Base-by-base conservation (phyloP, 2,888 invertebrate species). In the Dascillus cervinus region DNA sequence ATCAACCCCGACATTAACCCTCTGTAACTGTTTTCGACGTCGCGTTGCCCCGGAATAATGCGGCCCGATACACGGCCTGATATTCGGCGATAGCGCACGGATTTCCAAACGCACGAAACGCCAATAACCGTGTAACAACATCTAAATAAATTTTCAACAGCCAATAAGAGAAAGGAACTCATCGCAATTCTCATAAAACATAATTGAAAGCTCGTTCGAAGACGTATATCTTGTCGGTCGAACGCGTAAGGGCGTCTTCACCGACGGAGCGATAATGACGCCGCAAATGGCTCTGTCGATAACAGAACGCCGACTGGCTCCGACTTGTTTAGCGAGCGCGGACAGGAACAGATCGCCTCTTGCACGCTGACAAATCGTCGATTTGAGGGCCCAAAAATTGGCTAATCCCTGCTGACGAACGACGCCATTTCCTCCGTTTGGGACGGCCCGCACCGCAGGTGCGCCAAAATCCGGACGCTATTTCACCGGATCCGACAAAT, bases 191-290 rank as follows among this genome's bases (percentile, higher is more conserved):
- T 28, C 34, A 39, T 39, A 39, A 39, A 58, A 57, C 55, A 56
- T 56, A 58, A 60, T 60, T 55, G 58, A 58, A 58, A 54, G 50
- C 52, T 55, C 54, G 48, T 55, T 51, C 43, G 46, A 48, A 50
- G 52, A 52, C 50, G 47, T 56, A 56, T 53, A 56, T 55, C 52
- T 53, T 49, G 49, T 45, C 42, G 43, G 44, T 41, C 37, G 44
- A 44, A 49, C 50, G 50, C 51, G 50, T 39, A 49, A 43, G 49
- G 45, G 44, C 46, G 49, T 52, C 49, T 52, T 46, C 41, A 39
- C 44, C 46, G 50, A 44, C 41, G 41, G 37, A 37, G 50, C 53
- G 54, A 55, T 58, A 57, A 57, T 57, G 56, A 58, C 50, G 49
- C 54, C 49, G 34, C 54, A 52, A 53, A 58, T 56, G 54, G 55